Conservation (phyloP, 2,888 invertebrate species). For the Ypsolopha scabrella region DNA sequence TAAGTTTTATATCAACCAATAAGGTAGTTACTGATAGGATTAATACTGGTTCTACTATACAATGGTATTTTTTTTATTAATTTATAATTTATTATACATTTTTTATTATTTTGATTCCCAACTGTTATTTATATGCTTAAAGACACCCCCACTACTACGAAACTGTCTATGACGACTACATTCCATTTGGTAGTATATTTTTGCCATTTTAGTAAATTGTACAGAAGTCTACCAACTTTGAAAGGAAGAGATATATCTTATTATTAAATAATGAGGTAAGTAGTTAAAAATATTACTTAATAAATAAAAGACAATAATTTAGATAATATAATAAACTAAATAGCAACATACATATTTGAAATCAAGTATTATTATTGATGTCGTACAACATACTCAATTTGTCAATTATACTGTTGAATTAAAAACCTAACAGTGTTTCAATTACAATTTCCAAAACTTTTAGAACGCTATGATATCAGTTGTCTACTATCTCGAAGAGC, state of each 20-base stretch:
- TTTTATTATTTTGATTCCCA: not conserved
- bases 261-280: slow-evolving; percentile 4
- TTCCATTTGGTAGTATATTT: no score
- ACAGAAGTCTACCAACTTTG: no score
- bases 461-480: not conserved
- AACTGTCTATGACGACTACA: no score
- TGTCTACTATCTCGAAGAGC: no score
- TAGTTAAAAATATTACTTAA: slow-evolving; percentile 6
- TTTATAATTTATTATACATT: not conserved
- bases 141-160: no score
- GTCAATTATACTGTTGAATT: slow-evolving; percentile 52
- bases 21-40: no score
- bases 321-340: slow-evolving; percentile 22
- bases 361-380: slow-evolving; percentile 21
- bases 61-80: no score
- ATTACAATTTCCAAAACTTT: not conserved
- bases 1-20: no score
- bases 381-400: slow-evolving; percentile 22
- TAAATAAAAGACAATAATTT: slow-evolving; percentile 6
- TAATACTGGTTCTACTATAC: no score
- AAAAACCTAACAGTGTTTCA: not conserved
- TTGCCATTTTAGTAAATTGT: no score
- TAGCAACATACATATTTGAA: slow-evolving; percentile 11
- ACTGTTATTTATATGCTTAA: no score
- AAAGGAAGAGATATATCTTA: not conserved